Percentiles rank a stretch among this genome's conserved stretches.
phyloP scores from a whole-genome alignment of 2,797 vertebrate species.

The Gastrophryne carolinensis region DNA sequence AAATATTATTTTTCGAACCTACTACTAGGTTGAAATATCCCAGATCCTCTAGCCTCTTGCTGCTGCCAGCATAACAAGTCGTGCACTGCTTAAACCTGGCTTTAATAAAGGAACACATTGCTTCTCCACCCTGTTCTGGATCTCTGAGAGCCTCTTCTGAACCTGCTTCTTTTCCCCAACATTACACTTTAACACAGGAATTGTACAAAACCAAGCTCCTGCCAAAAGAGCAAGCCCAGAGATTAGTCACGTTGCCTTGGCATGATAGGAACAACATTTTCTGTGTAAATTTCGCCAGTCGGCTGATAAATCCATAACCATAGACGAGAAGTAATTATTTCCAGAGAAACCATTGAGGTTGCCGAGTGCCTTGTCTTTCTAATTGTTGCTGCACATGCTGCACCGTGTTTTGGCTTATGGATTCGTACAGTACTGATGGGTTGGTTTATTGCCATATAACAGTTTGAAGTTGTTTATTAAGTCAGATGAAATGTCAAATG shows the following conservation, averaged over 20 bases:
- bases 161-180: neutral
- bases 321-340: neutral
- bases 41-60: constrained; percentile 7
- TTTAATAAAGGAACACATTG: constrained; percentile 13
- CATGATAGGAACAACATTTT: neutral
- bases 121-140: constrained; percentile 20
- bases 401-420: too few species aligned
- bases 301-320: neutral
- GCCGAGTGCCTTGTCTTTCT: too few species aligned
- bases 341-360: neutral
- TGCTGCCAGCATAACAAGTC: constrained; percentile 20
- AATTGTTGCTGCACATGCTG: too few species aligned
- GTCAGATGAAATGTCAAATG: too few species aligned
- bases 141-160: neutral
- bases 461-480: too few species aligned
- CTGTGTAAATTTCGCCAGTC: neutral
- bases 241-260: neutral
- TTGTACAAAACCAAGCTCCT: neutral
- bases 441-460: too few species aligned
- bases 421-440: too few species aligned
- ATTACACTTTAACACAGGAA: neutral
- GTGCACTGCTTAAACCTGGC: neutral
- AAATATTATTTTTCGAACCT: constrained; percentile 39
- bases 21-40: constrained; percentile 16
- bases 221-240: neutral